Conservation (phyloP, 1,140 invertebrate genomes). For the Triops cancriformis region DNA sequence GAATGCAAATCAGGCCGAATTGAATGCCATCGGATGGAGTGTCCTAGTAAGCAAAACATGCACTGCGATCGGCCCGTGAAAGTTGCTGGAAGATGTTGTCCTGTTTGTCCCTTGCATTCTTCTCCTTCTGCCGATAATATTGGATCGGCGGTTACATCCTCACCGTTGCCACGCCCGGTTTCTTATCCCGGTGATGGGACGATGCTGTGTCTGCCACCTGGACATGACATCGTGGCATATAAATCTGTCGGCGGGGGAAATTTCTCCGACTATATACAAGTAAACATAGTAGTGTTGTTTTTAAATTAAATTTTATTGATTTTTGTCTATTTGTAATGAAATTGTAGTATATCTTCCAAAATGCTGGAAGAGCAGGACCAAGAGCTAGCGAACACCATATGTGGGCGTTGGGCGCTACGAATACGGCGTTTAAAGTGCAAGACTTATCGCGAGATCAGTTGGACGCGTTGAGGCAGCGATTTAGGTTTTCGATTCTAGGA, state of each 20-base stretch:
- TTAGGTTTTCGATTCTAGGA: constrained; percentile 25
- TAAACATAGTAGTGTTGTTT: background rate
- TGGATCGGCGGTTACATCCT: background rate
- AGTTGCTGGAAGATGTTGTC: constrained; percentile 33
- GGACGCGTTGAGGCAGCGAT: constrained; percentile 23
- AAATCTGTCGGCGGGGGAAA: constrained; percentile 26
- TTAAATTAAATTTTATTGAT: constrained; percentile 1
- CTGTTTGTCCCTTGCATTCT: constrained; percentile 27
- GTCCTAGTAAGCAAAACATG: constrained; percentile 34
- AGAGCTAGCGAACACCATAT: constrained; percentile 26
- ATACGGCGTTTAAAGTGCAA: constrained; percentile 29
- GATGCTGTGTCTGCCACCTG: constrained; percentile 22
- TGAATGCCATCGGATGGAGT: constrained; percentile 36
- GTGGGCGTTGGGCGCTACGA: constrained; percentile 21
- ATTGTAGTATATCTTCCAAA: constrained; percentile 29
- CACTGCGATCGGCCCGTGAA: constrained; percentile 37
- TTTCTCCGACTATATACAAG: constrained; percentile 28
- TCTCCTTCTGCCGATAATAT: background rate
- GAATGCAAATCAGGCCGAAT: constrained; percentile 36
- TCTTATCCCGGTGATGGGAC: constrained; percentile 15
- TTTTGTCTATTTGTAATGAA: background rate
- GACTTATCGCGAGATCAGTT: constrained; percentile 26
- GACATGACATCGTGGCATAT: constrained; percentile 25
- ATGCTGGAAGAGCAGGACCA: constrained; percentile 19
- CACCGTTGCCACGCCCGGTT: constrained; percentile 10